Evolutionary conservation across 2,113 vertebrate species (phyloP).

Genomic region (Hippocampus guttulatus): DNA sequence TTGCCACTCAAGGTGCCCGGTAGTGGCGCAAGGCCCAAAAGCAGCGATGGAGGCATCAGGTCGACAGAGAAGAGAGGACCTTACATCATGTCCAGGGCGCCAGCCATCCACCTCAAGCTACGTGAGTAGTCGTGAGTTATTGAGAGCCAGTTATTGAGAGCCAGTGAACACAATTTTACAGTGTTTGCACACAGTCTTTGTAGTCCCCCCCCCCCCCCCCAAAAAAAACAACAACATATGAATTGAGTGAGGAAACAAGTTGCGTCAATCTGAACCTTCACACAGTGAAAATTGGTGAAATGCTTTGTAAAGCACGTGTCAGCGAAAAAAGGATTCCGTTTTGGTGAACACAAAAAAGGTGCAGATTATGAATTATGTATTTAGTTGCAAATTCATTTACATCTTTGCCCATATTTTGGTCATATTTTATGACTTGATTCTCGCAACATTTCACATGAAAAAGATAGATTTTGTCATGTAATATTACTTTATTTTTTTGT

Average conservation of each 20-base stretch:
- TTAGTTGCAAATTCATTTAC: no score
- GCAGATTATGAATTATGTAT: no score
- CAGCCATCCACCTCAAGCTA: conserved; percentile 83
- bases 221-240: background rate
- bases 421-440: no score
- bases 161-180: background rate
- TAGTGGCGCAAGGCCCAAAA: conserved; percentile 55
- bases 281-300: background rate
- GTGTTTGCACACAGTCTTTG: no score
- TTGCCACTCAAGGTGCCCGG: conserved; percentile 41
- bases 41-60: conserved; percentile 48
- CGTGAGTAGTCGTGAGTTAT: conserved; percentile 72
- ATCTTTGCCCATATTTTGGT: no score
- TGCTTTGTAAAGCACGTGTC: no score
- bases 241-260: background rate
- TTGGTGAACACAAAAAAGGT: no score
- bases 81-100: conserved; percentile 82
- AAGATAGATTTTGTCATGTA: no score
- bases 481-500: no score
- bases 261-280: background rate
- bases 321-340: no score
- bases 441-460: no score
- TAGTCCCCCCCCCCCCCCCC: no score
- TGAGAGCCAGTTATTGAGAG: background rate
- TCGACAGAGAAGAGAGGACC: conserved; percentile 84